Evolutionary conservation across 2,113 vertebrate genomes (phyloP).

Genomic region (Nothocercus julius): DNA sequence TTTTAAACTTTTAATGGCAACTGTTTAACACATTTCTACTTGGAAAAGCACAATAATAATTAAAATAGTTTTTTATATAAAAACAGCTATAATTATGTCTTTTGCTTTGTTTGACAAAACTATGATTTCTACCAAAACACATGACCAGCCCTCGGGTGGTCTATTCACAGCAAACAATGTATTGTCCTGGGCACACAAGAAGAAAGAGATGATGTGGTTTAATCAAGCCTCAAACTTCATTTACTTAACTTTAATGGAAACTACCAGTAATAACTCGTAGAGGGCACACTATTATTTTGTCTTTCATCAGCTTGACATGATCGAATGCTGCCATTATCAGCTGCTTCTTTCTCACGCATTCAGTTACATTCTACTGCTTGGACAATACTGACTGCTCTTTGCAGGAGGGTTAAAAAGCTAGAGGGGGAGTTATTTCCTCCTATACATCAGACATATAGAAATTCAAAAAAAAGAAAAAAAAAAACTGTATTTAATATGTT

Average conservation of each 20-base stretch:
- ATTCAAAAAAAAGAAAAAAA: background rate
- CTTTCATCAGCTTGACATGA: background rate
- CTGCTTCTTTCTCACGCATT: background rate
- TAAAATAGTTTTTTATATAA: slow-evolving; percentile 44
- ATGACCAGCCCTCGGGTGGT: slow-evolving; percentile 68
- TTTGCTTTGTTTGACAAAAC: slow-evolving; percentile 60
- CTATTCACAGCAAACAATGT: slow-evolving; percentile 66
- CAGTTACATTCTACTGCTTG: background rate
- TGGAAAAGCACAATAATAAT: slow-evolving; percentile 42
- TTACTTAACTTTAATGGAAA: slow-evolving; percentile 52
- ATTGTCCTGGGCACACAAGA: slow-evolving; percentile 55
- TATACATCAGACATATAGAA: background rate
- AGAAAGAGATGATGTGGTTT: slow-evolving; percentile 48
- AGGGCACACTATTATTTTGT: background rate
- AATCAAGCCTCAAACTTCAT: slow-evolving; percentile 41
- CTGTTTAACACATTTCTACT: slow-evolving; percentile 31
- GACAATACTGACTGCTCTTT: background rate
- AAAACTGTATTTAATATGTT: background rate
- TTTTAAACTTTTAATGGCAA: slow-evolving; percentile 29
- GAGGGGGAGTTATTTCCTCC: background rate
- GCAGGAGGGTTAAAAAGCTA: background rate
- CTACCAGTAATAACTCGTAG: background rate
- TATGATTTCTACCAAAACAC: slow-evolving; percentile 67
- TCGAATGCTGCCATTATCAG: background rate
- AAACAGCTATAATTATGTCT: slow-evolving; percentile 47